These are phyloP conservation scores for Callorhinus ursinus DNA, from an alignment of 2,113 vertebrate species.

Conservation along the genomic window DNA sequence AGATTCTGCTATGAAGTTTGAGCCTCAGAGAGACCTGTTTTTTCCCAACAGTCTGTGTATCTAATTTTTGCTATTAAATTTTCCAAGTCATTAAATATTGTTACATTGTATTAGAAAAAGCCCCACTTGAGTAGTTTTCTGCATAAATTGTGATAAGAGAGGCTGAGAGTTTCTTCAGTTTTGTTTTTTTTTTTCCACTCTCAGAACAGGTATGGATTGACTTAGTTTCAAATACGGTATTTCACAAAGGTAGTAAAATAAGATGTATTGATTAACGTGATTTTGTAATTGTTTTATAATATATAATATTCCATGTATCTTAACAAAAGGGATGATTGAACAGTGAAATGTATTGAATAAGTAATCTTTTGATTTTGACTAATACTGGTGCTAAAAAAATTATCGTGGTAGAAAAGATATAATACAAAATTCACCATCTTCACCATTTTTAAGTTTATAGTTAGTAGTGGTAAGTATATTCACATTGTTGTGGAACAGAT, in stretches of 20 bases:
- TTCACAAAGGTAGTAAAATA: conserved; percentile 5
- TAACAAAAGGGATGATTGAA: background rate
- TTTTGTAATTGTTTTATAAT: background rate
- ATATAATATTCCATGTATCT: background rate
- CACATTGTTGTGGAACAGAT: background rate
- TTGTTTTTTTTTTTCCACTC: background rate
- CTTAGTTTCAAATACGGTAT: background rate
- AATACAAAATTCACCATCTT: background rate
- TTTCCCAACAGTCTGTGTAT: background rate
- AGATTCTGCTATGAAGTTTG: background rate
- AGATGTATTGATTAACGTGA: background rate
- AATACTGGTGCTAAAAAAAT: background rate
- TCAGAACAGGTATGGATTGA: background rate
- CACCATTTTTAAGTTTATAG: background rate
- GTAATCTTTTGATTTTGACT: background rate
- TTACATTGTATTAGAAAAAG: background rate
- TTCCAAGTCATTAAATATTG: conserved; percentile 1
- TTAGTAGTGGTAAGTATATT: background rate
- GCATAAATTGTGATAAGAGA: background rate
- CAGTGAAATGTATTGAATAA: background rate
- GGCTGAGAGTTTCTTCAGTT: background rate
- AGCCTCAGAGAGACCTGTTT: background rate
- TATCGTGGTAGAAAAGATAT: background rate
- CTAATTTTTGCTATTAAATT: conserved; percentile 7
- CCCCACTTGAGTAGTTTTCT: background rate